phyloP scores from a whole-genome alignment of 1,140 invertebrate species.

The Calephelis nemesis region DNA sequence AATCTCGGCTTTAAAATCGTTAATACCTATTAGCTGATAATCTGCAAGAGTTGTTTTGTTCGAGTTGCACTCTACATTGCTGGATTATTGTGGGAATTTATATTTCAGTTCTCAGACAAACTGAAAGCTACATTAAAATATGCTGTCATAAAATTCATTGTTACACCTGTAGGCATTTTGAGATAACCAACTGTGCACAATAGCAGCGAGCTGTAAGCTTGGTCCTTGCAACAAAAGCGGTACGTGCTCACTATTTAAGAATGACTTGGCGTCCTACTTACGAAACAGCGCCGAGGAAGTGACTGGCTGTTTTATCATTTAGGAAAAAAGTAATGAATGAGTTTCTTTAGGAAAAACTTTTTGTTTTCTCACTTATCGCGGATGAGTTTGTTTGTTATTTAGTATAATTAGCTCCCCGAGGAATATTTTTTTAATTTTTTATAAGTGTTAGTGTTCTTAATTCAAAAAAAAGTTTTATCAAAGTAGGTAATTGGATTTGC shows the following conservation, averaged over 20 bases:
- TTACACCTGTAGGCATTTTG: constrained; percentile 21
- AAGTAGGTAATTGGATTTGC: too few relatives aligned
- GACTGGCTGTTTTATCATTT: constrained; percentile 21
- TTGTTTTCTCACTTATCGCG: background rate
- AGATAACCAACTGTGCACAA: constrained; percentile 20
- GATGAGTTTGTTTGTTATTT: too few relatives aligned
- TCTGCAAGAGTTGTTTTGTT: too few relatives aligned
- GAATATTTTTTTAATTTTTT: too few relatives aligned
- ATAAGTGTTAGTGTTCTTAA: too few relatives aligned
- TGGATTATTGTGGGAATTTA: too few relatives aligned
- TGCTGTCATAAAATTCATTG: constrained; percentile 9
- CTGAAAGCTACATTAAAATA: background rate
- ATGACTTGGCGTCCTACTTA: constrained; percentile 21
- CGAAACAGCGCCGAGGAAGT: constrained; percentile 17
- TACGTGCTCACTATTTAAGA: constrained; percentile 19
- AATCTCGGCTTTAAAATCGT: too few relatives aligned
- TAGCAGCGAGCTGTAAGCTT: constrained; percentile 6
- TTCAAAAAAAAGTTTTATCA: too few relatives aligned
- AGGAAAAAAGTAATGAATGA: constrained; percentile 17
- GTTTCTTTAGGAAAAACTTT: background rate
- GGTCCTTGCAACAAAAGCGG: constrained; percentile 20
- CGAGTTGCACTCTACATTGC: too few relatives aligned
- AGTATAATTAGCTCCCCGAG: too few relatives aligned
- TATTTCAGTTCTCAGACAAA: background rate
- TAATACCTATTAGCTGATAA: too few relatives aligned